Percentiles rank a stretch among this genome's conserved stretches.
Evolutionary conservation across 2,888 invertebrate species (phyloP).

Genomic region (Athalia cordata): DNA sequence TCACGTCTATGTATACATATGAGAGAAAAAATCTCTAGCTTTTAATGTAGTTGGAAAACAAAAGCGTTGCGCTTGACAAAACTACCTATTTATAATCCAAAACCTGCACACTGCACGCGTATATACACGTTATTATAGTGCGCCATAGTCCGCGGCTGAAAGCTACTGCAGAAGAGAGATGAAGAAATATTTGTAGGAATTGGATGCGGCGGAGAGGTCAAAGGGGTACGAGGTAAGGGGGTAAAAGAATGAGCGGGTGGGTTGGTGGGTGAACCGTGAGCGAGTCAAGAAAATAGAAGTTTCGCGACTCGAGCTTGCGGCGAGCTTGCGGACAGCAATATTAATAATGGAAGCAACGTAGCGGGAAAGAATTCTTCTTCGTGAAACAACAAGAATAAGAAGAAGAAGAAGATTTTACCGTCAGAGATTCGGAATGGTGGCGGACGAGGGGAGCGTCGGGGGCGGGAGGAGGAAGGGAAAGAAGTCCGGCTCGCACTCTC

Average conservation of each 20-base stretch:
- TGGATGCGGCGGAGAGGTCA: background rate
- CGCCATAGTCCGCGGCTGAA: background rate
- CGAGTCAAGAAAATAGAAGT: constrained; percentile 21
- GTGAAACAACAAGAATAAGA: constrained; percentile 34
- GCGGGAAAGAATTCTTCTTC: constrained; percentile 44
- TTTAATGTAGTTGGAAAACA: too few species aligned
- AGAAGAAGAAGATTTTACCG: constrained; percentile 45
- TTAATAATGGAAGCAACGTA: constrained; percentile 66
- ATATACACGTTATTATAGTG: too few species aligned
- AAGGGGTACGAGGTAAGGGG: constrained; percentile 22
- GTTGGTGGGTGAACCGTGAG: constrained; percentile 7
- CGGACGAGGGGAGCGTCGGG: background rate
- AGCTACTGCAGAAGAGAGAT: constrained; percentile 4
- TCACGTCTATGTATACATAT: too few species aligned
- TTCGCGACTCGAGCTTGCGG: constrained; percentile 49
- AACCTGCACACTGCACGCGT: too few species aligned
- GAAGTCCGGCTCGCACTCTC: background rate
- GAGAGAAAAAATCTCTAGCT: too few species aligned
- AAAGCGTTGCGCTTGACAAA: too few species aligned
- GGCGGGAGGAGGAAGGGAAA: constrained; percentile 57
- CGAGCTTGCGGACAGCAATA: constrained; percentile 60
- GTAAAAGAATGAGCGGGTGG: constrained; percentile 41
- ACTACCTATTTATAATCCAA: too few species aligned
- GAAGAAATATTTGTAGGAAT: background rate
- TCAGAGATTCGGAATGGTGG: constrained; percentile 9